Evolutionary conservation across 2,797 vertebrate genomes (phyloP).

Genomic region (Bradypus variegatus): DNA sequence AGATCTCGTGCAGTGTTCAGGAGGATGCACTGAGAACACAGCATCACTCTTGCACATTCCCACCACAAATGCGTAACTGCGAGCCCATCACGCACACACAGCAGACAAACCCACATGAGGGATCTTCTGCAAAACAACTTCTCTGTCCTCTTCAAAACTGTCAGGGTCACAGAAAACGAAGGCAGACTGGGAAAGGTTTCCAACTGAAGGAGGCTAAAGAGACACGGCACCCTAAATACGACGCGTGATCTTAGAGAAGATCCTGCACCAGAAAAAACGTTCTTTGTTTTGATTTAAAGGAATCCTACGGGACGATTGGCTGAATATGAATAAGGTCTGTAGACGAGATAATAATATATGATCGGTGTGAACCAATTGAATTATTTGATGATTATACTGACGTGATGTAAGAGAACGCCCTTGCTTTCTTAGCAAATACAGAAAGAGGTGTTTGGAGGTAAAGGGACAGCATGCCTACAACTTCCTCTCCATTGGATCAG

Average conservation of each 20-base stretch:
- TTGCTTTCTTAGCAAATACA: background rate
- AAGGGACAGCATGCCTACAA: background rate
- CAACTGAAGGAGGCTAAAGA: background rate
- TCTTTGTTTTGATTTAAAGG: conserved; percentile 3
- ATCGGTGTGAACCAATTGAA: background rate
- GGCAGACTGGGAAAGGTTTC: background rate
- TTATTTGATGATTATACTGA: background rate
- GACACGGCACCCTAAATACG: background rate
- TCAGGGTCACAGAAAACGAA: background rate
- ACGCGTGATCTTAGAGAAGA: background rate
- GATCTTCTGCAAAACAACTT: background rate
- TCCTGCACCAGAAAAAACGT: background rate
- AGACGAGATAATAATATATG: background rate
- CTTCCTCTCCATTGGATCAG: background rate
- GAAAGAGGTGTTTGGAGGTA: background rate
- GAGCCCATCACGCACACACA: background rate
- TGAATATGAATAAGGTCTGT: background rate
- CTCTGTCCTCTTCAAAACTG: background rate
- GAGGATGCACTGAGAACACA: background rate
- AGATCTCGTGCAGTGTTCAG: background rate
- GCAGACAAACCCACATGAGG: background rate
- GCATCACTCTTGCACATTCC: background rate
- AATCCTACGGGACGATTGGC: background rate
- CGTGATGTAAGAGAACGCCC: background rate
- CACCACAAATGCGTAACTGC: background rate